A percentile compares a stretch with the other conserved stretches of the same genome.
Conservation (phyloP, 2,113 vertebrate genomes). For the Boulengerochromis microlepis region DNA sequence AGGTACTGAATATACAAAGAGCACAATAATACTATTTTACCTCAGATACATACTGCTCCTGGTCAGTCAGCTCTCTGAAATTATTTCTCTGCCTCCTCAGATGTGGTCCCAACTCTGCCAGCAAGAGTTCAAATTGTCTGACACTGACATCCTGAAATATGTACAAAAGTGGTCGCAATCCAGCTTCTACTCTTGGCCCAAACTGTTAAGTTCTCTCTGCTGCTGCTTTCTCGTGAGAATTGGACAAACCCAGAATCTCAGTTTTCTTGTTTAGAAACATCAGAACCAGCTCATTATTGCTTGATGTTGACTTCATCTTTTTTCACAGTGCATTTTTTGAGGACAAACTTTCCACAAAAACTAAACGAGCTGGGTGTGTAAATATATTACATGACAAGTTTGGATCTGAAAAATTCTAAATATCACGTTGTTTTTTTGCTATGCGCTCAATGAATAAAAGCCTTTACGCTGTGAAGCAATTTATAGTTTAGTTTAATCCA, state of each 20-base stretch:
- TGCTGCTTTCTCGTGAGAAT: not conserved
- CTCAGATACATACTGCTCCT: not conserved
- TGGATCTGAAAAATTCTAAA: not conserved
- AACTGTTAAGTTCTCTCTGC: not conserved
- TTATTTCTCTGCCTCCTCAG: not conserved
- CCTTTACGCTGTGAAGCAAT: not conserved
- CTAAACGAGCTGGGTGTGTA: not conserved
- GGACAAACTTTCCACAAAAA: not conserved
- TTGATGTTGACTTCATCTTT: not conserved
- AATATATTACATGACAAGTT: not conserved
- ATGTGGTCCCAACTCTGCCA: not conserved
- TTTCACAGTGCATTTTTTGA: not conserved
- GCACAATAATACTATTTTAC: not conserved
- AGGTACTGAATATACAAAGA: not conserved
- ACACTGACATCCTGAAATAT: not conserved
- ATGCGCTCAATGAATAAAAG: not conserved
- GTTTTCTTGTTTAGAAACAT: not conserved
- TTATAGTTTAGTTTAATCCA: not conserved
- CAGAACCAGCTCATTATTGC: not conserved
- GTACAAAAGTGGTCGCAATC: not conserved
- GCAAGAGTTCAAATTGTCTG: not conserved
- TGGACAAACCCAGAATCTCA: not conserved
- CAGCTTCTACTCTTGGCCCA: not conserved
- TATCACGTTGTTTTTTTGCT: not conserved
- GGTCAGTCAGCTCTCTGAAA: not conserved